Evolutionary conservation across 2,888 invertebrate species (phyloP).

Genomic region (Cyaniris semiargus): DNA sequence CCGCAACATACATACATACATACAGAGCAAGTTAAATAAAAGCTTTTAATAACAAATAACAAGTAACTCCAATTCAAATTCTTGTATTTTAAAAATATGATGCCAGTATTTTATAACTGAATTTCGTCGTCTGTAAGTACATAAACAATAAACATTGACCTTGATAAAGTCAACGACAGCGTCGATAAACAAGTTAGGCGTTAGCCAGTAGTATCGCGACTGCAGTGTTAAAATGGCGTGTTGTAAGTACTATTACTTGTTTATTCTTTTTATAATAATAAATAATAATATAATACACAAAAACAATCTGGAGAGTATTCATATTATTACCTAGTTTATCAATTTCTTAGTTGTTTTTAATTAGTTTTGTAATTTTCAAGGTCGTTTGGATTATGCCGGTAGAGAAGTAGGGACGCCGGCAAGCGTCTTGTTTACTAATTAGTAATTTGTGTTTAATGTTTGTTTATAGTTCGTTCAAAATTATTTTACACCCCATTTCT

Average conservation of each 20-base stretch:
- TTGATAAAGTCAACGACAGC: slow-evolving; percentile 21
- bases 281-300: neutral
- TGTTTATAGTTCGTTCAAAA: neutral
- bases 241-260: slow-evolving; percentile 14
- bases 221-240: slow-evolving; percentile 27
- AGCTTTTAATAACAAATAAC: no score
- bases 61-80: no score
- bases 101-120: neutral
- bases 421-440: neutral
- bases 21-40: no score
- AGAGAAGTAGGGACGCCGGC: neutral
- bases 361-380: neutral
- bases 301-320: neutral
- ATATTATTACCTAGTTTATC: neutral
- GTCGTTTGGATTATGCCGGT: neutral
- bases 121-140: no score
- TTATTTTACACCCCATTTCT: neutral
- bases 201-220: slow-evolving; percentile 11
- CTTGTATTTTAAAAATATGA: no score
- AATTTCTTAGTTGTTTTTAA: neutral
- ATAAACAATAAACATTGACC: neutral
- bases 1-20: no score
- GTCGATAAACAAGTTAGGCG: neutral
- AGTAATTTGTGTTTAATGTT: neutral
- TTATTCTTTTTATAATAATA: neutral